phyloP scores from a whole-genome alignment of 2,888 invertebrate genomes.

The Notocelia uddmanniana region DNA sequence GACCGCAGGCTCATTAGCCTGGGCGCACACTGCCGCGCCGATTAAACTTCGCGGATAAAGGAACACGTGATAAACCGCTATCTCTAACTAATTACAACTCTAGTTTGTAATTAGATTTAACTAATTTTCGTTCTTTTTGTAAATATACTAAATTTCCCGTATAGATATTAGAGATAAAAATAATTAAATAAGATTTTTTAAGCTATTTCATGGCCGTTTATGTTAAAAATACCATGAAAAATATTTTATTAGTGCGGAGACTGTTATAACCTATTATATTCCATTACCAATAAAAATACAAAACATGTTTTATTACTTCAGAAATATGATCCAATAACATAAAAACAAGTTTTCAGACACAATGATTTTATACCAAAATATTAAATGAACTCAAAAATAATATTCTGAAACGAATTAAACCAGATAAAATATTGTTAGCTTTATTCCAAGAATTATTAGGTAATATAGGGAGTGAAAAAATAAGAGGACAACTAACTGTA shows the following conservation, averaged over 20 bases:
- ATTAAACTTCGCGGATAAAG: constrained; percentile 78
- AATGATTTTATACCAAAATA: no score
- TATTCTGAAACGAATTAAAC: no score
- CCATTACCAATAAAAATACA: no score
- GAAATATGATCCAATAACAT: no score
- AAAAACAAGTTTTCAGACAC: no score
- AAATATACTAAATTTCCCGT: background rate
- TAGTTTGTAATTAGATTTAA: constrained; percentile 9
- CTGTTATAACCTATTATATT: no score
- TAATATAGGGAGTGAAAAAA: background rate
- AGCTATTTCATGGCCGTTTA: no score
- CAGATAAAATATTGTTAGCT: no score
- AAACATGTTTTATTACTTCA: background rate
- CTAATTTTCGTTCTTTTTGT: background rate
- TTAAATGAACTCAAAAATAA: no score
- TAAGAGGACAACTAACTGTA: no score
- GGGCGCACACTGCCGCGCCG: constrained; percentile 77
- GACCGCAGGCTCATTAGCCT: constrained; percentile 84
- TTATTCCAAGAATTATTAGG: background rate
- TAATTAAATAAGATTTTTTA: background rate
- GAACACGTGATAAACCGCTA: constrained; percentile 71
- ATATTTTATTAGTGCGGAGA: no score
- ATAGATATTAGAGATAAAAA: background rate
- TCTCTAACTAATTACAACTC: constrained; percentile 61
- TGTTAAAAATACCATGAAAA: no score